Percentiles rank a stretch among this genome's conserved stretches.
Conservation (phyloP, 2,888 invertebrate species). For the Cheilosia vulpina region DNA sequence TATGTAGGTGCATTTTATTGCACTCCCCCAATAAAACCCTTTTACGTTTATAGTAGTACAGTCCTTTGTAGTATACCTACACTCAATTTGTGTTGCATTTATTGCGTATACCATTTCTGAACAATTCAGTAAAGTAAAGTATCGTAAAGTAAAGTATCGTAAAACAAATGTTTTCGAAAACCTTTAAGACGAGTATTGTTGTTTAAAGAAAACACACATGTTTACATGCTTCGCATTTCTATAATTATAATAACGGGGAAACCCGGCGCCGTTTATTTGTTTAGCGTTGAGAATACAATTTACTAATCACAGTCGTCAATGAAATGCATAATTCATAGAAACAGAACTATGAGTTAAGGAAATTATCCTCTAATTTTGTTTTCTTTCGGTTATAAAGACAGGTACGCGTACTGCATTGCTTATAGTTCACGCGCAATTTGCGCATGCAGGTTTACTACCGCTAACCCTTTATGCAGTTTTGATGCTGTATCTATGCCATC, state of each 20-base stretch:
- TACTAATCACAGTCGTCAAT: slow-evolving; percentile 31
- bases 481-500: neutral
- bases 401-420: neutral
- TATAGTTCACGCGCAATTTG: slow-evolving; percentile 27
- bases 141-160: slow-evolving; percentile 27
- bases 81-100: slow-evolving; percentile 20
- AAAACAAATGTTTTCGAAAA: slow-evolving; percentile 30
- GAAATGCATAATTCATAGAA: slow-evolving; percentile 11
- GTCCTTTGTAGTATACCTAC: slow-evolving; percentile 8
- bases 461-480: slow-evolving; percentile 13
- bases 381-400: slow-evolving; percentile 2
- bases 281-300: slow-evolving; percentile 12
- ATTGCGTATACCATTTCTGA: slow-evolving; percentile 17
- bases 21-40: too few relatives aligned
- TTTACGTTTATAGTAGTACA: slow-evolving; percentile 4
- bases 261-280: slow-evolving; percentile 48
- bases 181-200: neutral
- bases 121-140: slow-evolving; percentile 25
- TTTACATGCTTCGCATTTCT: slow-evolving; percentile 1
- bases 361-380: neutral
- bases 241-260: slow-evolving; percentile 24
- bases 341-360: neutral
- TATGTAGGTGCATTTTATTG: too few relatives aligned
- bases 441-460: slow-evolving; percentile 8
- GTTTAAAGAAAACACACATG: slow-evolving; percentile 9